Evolutionary conservation across 1,140 invertebrate genomes (phyloP).

Genomic region (Zaprionus gabonicus): DNA sequence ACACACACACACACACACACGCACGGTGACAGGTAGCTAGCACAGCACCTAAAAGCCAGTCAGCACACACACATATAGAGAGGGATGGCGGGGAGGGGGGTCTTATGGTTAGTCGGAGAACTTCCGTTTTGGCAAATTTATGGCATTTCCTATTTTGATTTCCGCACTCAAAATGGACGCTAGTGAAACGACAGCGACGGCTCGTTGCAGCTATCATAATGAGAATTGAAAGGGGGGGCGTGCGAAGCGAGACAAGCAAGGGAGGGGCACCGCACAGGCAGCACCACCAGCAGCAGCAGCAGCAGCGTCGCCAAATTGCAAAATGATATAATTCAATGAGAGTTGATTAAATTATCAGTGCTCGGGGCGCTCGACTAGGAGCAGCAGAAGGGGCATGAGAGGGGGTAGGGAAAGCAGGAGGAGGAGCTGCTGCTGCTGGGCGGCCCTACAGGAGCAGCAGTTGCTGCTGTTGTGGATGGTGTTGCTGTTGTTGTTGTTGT

Average conservation of each 20-base stretch:
- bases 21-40: neutral
- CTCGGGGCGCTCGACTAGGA: constrained; percentile 25
- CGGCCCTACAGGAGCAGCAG: constrained; percentile 33
- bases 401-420: neutral
- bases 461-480: constrained; percentile 33
- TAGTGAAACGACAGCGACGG: constrained; percentile 42
- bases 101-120: constrained; percentile 30
- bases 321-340: constrained; percentile 82
- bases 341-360: constrained; percentile 80
- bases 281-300: neutral
- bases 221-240: constrained; percentile 57
- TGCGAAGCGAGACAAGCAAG: constrained; percentile 3
- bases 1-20: neutral
- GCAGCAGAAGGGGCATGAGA: neutral
- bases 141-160: constrained; percentile 81
- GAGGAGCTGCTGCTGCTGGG: constrained; percentile 3
- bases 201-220: constrained; percentile 66
- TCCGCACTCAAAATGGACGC: constrained; percentile 74
- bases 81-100: neutral
- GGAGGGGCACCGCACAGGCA: constrained; percentile 3
- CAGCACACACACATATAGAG: neutral
- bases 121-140: constrained; percentile 75
- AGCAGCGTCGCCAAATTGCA: constrained; percentile 67
- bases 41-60: constrained; percentile 3
- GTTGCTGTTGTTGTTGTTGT: constrained; percentile 38